Evolutionary conservation across 2,797 vertebrate genomes (phyloP).

Genomic region (Sebastes oblongus): DNA sequence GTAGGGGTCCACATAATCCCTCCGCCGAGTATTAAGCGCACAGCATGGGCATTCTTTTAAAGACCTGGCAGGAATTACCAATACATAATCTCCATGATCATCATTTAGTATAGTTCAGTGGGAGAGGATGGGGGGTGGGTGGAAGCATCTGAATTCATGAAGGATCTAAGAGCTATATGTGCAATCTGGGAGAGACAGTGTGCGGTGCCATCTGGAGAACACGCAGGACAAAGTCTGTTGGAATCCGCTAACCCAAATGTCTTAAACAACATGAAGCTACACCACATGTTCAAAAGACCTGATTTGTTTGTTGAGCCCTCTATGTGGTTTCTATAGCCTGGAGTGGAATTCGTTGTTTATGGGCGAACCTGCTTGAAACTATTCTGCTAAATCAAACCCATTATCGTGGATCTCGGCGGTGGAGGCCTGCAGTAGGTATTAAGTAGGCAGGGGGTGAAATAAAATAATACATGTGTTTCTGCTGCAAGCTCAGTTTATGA

Average conservation of each 20-base stretch:
- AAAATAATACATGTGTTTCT: constrained; percentile 7
- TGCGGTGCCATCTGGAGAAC: constrained; percentile 67
- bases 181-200: constrained; percentile 44
- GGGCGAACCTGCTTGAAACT: constrained; percentile 28
- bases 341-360: constrained; percentile 48
- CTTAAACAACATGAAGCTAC: constrained; percentile 54
- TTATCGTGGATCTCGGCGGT: constrained; percentile 29
- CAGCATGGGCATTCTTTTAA: constrained; percentile 78
- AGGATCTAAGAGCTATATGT: constrained; percentile 34
- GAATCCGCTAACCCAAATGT: constrained; percentile 52
- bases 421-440: constrained; percentile 30
- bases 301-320: constrained; percentile 36
- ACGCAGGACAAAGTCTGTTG: constrained; percentile 41
- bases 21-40: constrained; percentile 76
- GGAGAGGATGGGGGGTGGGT: constrained; percentile 12
- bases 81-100: constrained; percentile 79
- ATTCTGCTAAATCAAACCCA: constrained; percentile 41
- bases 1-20: constrained; percentile 80
- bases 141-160: constrained; percentile 34
- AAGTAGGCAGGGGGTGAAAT: constrained; percentile 6
- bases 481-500: neutral
- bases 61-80: constrained; percentile 79
- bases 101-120: constrained; percentile 71
- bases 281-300: constrained; percentile 56
- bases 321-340: constrained; percentile 2